Base-by-base conservation (phyloP, 2,888 invertebrate genomes). In the Allacma fusca region DNA sequence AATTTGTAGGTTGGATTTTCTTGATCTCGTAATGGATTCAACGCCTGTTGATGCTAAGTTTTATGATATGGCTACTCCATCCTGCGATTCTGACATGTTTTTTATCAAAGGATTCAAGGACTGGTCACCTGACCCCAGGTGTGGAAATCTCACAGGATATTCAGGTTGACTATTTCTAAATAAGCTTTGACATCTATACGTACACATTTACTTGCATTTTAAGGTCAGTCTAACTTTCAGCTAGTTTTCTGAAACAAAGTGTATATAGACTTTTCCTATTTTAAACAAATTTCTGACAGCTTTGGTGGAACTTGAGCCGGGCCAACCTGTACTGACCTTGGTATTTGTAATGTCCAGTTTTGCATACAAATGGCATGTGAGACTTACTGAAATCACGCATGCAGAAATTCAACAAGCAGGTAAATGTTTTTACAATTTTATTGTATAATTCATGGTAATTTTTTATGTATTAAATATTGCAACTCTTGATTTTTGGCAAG, bases 281-380 rank as follows among this genome's bases (percentile, higher is more conserved):
- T n/a, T n/a, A n/a, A n/a, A n/a, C n/a, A 40, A 9, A 40, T 40
- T 40, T 43, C 13, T 26, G 44, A 23, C 26, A 81, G 82, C 80
- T 28, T 50, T 82, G 23, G 80, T 81, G 16, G 82, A 82, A 65
- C 26, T 79, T 29, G 82, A 82, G 70, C 65, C 57, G 1, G 80
- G 72, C 4, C 81, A 82, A 72, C 57, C 77, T n/a, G 57, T 57
- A 1, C 43, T 82, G 13, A 75, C 79, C 0, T 34, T 81, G 5
- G 76, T 82, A 16, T 80, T 82, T 57, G 76, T 82, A 0, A 82
- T 82, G 82, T 77, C 82, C 19, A 81, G 81, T 29, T 50, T 68
- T 13, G 75, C 62, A 0, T 82, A 82, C 69, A 78, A 80, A 50
- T 82, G 82, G 82, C 80, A 80, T 68, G 74, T 82, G 9, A 21